Conservation (phyloP, 1,140 invertebrate species). For the Propsilocerus akamusi region DNA sequence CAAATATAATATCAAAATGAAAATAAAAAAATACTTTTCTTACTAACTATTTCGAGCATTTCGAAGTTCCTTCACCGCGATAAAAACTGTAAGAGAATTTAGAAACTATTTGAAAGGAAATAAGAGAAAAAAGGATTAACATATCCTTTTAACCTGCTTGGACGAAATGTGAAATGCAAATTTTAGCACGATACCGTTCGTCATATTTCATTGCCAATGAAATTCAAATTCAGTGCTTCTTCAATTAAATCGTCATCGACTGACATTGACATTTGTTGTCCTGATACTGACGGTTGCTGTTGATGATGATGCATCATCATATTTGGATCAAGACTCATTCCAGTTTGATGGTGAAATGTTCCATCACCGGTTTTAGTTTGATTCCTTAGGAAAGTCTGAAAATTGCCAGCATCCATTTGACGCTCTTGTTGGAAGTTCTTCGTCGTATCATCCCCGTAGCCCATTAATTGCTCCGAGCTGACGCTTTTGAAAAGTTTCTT, state of each 20-base stretch:
- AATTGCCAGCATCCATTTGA: not conserved
- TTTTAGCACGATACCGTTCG: too few species aligned
- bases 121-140: too few species aligned
- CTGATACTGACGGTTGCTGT: too few species aligned
- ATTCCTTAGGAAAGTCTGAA: not conserved
- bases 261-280: not conserved
- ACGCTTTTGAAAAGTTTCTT: not conserved
- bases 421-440: not conserved
- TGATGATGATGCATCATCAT: too few species aligned
- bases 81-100: too few species aligned
- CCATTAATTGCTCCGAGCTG: not conserved
- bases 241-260: not conserved
- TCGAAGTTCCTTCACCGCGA: too few species aligned
- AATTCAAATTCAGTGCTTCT: not conserved
- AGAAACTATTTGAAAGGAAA: too few species aligned
- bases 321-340: not conserved
- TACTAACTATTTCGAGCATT: too few species aligned
- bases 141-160: too few species aligned
- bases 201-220: not conserved
- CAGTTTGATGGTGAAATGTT: not conserved
- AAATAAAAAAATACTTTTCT: too few species aligned
- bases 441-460: not conserved
- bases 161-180: too few species aligned
- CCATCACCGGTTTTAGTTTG: not conserved
- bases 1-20: too few species aligned